Evolutionary conservation across 2,888 invertebrate species (phyloP), one percentile per base, ranked within the genome.

Genomic region (Seira musarum): DNA sequence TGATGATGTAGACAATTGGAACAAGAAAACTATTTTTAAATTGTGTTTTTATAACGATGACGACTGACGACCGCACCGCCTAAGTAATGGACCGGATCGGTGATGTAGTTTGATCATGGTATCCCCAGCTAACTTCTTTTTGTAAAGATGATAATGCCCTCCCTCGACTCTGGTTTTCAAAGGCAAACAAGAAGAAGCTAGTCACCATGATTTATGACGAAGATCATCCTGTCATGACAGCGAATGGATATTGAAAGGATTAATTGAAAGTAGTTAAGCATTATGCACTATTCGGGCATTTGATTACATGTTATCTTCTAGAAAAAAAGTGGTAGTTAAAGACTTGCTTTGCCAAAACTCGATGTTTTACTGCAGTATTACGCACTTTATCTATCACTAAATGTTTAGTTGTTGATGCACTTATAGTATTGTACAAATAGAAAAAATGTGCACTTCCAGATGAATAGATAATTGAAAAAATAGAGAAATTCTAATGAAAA

Each of bases 181-280:
- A 17, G 10, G 49, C 15, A 15, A 49, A 49, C 49, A 49, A 49
- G 49, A 49, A 49, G 49, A 65, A 65, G 35, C 65, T 3, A 63
- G 25, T 61, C 30, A 61, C 19, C 40, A 61, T 61, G 61, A 70
- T 60, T 61, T 30, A 49, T 57, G 67, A 49, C 67, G 49, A 57
- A 17, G 13, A 10, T 17, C 71, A 64, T 40, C 30, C 67, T 13
- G 21, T 49, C 67, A 21, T 72, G 71, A 72, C 71, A 72, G 71
- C 63, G 24, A 72, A 63, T 63, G 64, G 46, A 15, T 72, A 63
- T 72, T 72, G 35, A 21, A 21, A 49, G 71, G 63, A 72, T 72
- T 72, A 72, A 72, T 72, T 72, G 71, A 72, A 72, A 46, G 71
- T 15, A 35, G 40, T 25, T 63, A 30, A 64, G 17, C 49, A 49